Base-by-base conservation (phyloP, 2,797 vertebrate genomes). In the Coluber constrictor region DNA sequence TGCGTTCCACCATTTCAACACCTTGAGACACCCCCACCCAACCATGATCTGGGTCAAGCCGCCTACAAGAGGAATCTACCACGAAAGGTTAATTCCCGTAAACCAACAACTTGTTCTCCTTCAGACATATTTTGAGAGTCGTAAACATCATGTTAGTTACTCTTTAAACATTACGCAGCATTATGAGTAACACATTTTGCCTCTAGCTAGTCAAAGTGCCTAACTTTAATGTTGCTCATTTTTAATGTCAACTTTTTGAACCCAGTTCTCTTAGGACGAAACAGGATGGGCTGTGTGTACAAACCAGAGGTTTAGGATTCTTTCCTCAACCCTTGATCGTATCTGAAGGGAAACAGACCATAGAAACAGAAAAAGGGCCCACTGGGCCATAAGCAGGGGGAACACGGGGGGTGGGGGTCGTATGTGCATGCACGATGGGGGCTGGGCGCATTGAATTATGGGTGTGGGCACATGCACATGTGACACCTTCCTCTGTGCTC, bases 91-190 rank as follows among this genome's bases (percentile, higher is more conserved):
- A 96, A 97, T 98, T 96, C 96, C 97, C 87, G 92, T 96, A 97
- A 97, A 97, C 97, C 95, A 95, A 97, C 29, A 95, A 91, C 95
- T 95, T 87, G 96, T 95, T 95, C 94, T 95, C 93, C 92, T 97
- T 96, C 96, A 97, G 96, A 95, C 97, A 97, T 97, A 95, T 96
- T 95, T 90, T 94, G 88, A 97, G 97, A 97, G 98, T 97, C 98
- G 97, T 89, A 97, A 97, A 98, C 97, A 97, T 97, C 95, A 94
- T 95, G 94, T 98, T 97, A 97, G 98, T 98, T 99, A 98, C 97
- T 97, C 95, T 98, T 98, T 98, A 98, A 98, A 97, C 97, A 97
- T 94, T 94, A 86, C 93, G 94, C 57, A 83, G 92, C 89, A 94
- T 20, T 93, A 95, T 94, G 96, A 96, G 97, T 97, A 97, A 97